These are phyloP conservation scores for Aratinga solstitialis DNA, from an alignment of 2,797 vertebrate genomes.

Conservation along the genomic window DNA sequence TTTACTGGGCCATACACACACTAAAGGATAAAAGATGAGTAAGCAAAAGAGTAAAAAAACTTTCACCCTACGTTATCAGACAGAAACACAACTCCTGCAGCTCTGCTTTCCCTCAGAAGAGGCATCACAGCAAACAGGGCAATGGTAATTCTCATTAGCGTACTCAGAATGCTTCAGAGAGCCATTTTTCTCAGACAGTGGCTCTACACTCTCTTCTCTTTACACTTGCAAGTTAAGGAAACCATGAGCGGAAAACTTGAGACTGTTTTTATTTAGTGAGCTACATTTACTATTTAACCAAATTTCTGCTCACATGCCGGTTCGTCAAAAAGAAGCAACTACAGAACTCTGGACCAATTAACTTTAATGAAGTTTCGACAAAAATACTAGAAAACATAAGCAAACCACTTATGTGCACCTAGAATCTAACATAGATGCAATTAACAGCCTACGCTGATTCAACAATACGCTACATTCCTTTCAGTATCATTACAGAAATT, in stretches of 20 bases:
- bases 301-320: background rate
- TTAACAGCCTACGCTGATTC: background rate
- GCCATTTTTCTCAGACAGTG: background rate
- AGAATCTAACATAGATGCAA: background rate
- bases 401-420: background rate
- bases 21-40: background rate
- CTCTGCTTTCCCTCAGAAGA: background rate
- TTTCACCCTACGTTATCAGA: background rate
- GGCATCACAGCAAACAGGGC: background rate
- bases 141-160: background rate
- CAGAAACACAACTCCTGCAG: background rate
- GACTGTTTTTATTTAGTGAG: background rate
- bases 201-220: background rate
- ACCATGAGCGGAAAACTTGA: background rate
- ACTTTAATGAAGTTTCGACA: background rate
- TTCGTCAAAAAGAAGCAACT: background rate
- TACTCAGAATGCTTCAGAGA: background rate
- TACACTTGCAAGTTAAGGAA: background rate
- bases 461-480: background rate
- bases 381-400: background rate
- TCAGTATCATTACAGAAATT: background rate
- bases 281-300: background rate
- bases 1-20: background rate
- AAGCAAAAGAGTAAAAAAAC: background rate
- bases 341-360: background rate